phyloP scores from a whole-genome alignment of 2,888 invertebrate genomes.

The Apotomis capreana region DNA sequence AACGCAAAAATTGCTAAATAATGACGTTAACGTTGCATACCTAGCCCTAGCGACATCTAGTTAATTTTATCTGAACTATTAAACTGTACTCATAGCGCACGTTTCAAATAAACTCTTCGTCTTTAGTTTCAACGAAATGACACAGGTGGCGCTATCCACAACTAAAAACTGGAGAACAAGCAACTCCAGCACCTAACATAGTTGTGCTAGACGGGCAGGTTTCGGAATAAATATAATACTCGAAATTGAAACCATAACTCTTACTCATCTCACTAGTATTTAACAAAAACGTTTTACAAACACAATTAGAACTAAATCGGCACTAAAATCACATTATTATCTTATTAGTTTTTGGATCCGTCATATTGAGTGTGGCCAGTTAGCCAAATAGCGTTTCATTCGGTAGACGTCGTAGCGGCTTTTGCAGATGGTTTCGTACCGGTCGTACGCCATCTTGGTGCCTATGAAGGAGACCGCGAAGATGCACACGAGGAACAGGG shows the following conservation, averaged over 20 bases:
- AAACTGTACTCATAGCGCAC: background rate
- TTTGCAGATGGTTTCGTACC: constrained; percentile 63
- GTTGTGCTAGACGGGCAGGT: too few relatives aligned
- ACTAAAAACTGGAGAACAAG: background rate
- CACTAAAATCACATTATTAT: background rate
- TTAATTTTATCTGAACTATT: constrained; percentile 1
- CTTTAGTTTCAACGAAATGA: constrained; percentile 25
- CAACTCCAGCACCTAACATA: too few relatives aligned
- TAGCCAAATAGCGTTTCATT: constrained; percentile 5
- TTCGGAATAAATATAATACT: too few relatives aligned
- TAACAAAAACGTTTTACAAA: background rate
- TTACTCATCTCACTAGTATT: too few relatives aligned
- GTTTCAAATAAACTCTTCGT: background rate
- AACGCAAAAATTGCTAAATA: too few relatives aligned
- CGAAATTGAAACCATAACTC: too few relatives aligned
- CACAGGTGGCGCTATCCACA: constrained; percentile 27
- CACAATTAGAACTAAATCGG: background rate
- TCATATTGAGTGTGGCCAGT: constrained; percentile 9
- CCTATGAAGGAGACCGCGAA: constrained; percentile 66
- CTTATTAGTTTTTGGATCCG: constrained; percentile 5
- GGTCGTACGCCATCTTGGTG: constrained; percentile 65
- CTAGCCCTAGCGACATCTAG: constrained; percentile 18
- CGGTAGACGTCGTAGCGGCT: constrained; percentile 15
- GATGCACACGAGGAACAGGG: constrained; percentile 62
- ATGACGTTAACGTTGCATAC: too few relatives aligned